Percentiles rank a stretch among this genome's conserved stretches.
phyloP scores from a whole-genome alignment of 1,140 invertebrate species.

The Antheraea pernyi region DNA sequence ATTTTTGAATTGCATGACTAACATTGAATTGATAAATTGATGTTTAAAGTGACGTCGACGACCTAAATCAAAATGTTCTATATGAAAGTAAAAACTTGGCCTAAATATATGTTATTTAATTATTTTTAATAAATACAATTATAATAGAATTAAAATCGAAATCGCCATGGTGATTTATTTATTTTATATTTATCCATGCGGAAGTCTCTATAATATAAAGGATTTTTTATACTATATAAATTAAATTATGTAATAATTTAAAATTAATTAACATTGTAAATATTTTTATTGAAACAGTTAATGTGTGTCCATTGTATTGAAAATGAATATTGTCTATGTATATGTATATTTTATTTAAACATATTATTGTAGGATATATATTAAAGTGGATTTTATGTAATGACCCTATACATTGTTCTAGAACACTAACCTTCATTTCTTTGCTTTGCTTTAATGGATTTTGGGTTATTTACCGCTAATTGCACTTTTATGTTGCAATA shows the following conservation, averaged over 20 bases:
- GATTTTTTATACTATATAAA: not conserved
- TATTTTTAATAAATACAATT: too few species aligned
- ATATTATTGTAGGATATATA: slow-evolving; percentile 43
- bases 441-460: slow-evolving; percentile 48
- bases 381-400: slow-evolving; percentile 49
- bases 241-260: not conserved
- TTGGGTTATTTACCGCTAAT: slow-evolving; percentile 35
- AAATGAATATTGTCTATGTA: slow-evolving; percentile 43
- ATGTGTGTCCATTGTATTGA: slow-evolving; percentile 54
- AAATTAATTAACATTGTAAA: slow-evolving; percentile 29
- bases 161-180: not conserved
- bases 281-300: slow-evolving; percentile 46
- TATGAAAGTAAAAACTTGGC: too few species aligned
- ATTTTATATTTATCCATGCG: not conserved
- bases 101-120: not conserved
- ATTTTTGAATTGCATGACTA: not conserved
- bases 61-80: too few species aligned
- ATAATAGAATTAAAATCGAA: too few species aligned
- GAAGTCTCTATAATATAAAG: not conserved
- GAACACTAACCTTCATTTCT: slow-evolving; percentile 54
- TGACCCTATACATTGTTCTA: slow-evolving; percentile 45
- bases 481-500: slow-evolving; percentile 53
- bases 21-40: not conserved
- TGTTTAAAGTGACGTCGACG: not conserved
- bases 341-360: slow-evolving; percentile 39